Conservation (phyloP, 2,113 vertebrate species). For the Excalfactoria chinensis region DNA sequence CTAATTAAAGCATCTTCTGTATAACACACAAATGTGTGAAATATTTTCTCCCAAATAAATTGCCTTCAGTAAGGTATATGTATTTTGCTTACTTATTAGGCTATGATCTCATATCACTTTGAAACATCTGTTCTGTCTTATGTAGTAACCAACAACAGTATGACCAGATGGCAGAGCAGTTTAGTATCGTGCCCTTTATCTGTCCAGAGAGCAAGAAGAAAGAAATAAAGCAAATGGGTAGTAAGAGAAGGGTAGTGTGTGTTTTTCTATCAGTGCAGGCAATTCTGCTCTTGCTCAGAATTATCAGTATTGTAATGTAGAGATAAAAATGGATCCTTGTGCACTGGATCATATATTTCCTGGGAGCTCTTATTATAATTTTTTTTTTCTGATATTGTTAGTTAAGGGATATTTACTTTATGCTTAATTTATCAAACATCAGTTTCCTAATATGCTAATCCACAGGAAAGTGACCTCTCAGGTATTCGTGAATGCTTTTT, state of each 20-base stretch:
- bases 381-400: constrained; percentile 22
- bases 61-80: constrained; percentile 32
- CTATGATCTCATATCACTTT: neutral
- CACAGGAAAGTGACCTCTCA: neutral
- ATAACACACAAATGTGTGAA: constrained; percentile 36
- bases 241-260: neutral
- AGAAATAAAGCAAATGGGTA: constrained; percentile 28
- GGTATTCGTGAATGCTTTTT: neutral
- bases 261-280: neutral
- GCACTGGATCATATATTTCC: constrained; percentile 15
- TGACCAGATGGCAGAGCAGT: constrained; percentile 54
- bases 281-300: constrained; percentile 20
- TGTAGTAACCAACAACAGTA: constrained; percentile 28
- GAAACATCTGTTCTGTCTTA: constrained; percentile 52
- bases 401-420: constrained; percentile 23
- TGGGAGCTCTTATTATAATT: neutral
- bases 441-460: neutral
- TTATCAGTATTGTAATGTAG: neutral
- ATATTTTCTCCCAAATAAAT: constrained; percentile 53
- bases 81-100: constrained; percentile 3
- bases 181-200: constrained; percentile 59
- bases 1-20: constrained; percentile 59
- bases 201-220: neutral
- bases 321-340: constrained; percentile 34
- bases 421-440: neutral